Evolutionary conservation across 2,113 vertebrate species (phyloP), one percentile per base, ranked within the genome.

Genomic region (Alosa alosa): DNA sequence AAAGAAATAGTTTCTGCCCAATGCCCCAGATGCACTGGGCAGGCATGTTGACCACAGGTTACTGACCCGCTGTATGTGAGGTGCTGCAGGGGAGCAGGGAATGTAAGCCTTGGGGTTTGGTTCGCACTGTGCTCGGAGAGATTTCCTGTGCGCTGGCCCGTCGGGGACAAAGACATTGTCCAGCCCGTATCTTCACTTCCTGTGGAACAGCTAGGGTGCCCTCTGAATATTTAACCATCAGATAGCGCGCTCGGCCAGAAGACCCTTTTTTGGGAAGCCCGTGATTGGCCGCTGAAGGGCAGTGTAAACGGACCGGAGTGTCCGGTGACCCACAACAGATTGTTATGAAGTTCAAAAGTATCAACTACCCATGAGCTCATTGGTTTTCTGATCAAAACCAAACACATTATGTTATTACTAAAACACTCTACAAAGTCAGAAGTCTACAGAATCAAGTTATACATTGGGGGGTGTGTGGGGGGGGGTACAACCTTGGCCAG

Each of bases 141-240:
- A 87, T 83, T 87, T 85, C 86, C 57, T 52, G 52, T 60, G 55
- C 85, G 64, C 46, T 52, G 72, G 64, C 22, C 18, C 22, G 60
- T 22, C 6, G 60, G 22, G 10, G 36, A 39, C 31, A 36, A 78
- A 78, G 72, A 5, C 2, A 11, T 31, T 39, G 68, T 31, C 7
- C 31, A 83, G 47, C 85, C 47, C 83, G n/a, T 52, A 78, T 88
- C 81, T 82, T 85, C 75, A 41, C 81, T 84, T 89, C 86, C 87
- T 89, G 82, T 47, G 39, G 81, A 75, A 81, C 81, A 17, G 82
- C 84, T 90, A 83, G 50, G 25, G 82, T 90, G 82, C 45, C 85
- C 39, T 36, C 81, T 90, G 84, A 92, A 90, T 92, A 90, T 89
- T 91, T 92, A 82, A 91, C 31, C 11, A 3, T 75, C 46, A 68